Evolutionary conservation across 2,113 vertebrate species (phyloP).

Genomic region (Gallinago paraguaiae): DNA sequence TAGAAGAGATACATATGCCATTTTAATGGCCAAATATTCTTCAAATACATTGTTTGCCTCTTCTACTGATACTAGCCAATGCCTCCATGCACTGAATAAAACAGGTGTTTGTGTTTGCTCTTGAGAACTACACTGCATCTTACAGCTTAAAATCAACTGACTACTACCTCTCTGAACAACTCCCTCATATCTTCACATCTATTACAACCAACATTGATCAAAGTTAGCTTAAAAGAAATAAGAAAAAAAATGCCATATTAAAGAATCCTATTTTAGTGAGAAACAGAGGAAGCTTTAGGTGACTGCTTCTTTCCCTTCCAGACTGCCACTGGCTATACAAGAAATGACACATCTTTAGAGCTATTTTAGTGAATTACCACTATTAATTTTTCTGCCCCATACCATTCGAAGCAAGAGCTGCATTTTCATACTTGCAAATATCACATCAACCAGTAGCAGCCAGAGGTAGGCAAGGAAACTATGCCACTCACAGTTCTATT

Average conservation of each 20-base stretch:
- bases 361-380: neutral
- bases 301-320: neutral
- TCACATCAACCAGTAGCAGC: accelerated
- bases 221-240: neutral
- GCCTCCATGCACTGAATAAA: neutral
- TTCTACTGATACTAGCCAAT: neutral
- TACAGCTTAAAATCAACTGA: neutral
- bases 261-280: neutral
- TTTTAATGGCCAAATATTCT: neutral
- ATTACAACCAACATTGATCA: neutral
- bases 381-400: neutral
- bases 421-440: neutral
- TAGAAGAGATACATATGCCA: neutral
- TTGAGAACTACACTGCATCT: neutral
- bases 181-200: neutral
- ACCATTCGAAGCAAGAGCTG: neutral
- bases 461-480: neutral
- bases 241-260: neutral
- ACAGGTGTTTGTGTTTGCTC: neutral
- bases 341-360: neutral
- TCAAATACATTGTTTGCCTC: neutral
- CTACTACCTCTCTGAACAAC: neutral
- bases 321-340: neutral
- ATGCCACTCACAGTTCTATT: neutral
- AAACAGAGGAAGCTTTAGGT: neutral